A percentile compares a stretch with the other conserved stretches of the same genome.
Evolutionary conservation across 2,797 vertebrate genomes (phyloP).

Genomic region (Pangasius sanitwongsei): DNA sequence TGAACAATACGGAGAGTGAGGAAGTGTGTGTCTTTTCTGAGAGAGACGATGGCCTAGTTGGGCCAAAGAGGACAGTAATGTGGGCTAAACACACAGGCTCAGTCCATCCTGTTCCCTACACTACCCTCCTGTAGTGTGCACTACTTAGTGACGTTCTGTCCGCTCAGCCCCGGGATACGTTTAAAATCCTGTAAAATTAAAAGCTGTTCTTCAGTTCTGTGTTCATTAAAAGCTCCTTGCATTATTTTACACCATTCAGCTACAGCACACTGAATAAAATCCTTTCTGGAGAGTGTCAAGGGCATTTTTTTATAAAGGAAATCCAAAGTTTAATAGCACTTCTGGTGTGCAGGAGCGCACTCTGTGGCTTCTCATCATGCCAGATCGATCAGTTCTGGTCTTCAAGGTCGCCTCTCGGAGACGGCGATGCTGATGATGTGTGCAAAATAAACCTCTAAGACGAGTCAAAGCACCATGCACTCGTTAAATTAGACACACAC

Average conservation of each 20-base stretch:
- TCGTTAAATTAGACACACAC: not conserved
- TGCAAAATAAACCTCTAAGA: slow-evolving; percentile 4
- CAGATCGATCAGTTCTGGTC: slow-evolving; percentile 39
- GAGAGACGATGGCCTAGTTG: slow-evolving; percentile 60
- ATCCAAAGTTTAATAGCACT: not conserved
- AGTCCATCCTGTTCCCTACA: slow-evolving; percentile 31
- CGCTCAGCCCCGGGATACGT: not conserved
- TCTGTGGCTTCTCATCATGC: not conserved
- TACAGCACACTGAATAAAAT: not conserved
- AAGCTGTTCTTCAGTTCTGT: not conserved
- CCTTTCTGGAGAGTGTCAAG: not conserved
- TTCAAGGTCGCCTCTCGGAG: slow-evolving; percentile 72
- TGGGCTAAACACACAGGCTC: slow-evolving; percentile 55
- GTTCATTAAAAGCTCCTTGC: not conserved
- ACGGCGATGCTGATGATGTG: not conserved
- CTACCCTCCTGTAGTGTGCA: slow-evolving; percentile 11
- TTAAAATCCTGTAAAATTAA: too few relatives aligned
- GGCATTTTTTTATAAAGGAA: not conserved
- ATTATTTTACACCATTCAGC: not conserved
- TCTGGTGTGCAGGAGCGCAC: not conserved
- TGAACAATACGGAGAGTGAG: slow-evolving; percentile 43
- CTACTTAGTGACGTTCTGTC: not conserved
- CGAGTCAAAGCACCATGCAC: not conserved
- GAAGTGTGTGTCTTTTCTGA: slow-evolving; percentile 45
- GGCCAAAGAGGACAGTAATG: slow-evolving; percentile 53